Evolutionary conservation across 2,888 invertebrate species (phyloP), one percentile per base, ranked within the genome.

Genomic region (Ectemnius cavifrons): DNA sequence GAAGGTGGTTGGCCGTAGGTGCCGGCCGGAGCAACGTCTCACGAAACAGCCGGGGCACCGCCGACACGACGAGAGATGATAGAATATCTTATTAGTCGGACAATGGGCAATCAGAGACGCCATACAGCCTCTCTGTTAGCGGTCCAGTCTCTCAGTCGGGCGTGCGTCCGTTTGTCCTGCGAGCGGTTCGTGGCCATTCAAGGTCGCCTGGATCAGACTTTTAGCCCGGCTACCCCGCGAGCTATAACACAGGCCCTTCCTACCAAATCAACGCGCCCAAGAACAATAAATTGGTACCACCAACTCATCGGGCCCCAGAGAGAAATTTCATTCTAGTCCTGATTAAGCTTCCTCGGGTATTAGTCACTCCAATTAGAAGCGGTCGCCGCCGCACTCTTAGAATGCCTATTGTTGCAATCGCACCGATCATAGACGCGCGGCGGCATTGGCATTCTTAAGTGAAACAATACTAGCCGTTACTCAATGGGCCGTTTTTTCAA

Each of bases 21-120:
- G 73, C 71, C 67, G 67, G 67, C 63, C 67, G 76, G 70, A 64
- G 73, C 70, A 56, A 62, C 76, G 77, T 77, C 81, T 79, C 74
- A 72, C 74, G 74, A 79, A 81, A 80, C 79, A 70, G 73, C 65
- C 66, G 73, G 77, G 78, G 77, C 79, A 81, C 78, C 81, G 73
- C 81, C 80, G 81, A 74, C 80, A 82, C 80, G 80, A 79, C 78
- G 76, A 77, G 84, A 85, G 86, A 84, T 81, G 85, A 87, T 86
- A 88, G 88, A 89, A 89, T 89, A 89, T 88, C 89, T 89, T 89
- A 89, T 89, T 89, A 89, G 86, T 85, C 85, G 89, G 88, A 89
- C 89, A 89, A 89, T 89, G 87, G 89, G 88, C 89, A 89, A 89
- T 89, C 89, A 89, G 88, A 87, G 85, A 86, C 85, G 86, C 85